Evolutionary conservation across 2,888 invertebrate genomes (phyloP).

Genomic region (Parnassius glacialis): DNA sequence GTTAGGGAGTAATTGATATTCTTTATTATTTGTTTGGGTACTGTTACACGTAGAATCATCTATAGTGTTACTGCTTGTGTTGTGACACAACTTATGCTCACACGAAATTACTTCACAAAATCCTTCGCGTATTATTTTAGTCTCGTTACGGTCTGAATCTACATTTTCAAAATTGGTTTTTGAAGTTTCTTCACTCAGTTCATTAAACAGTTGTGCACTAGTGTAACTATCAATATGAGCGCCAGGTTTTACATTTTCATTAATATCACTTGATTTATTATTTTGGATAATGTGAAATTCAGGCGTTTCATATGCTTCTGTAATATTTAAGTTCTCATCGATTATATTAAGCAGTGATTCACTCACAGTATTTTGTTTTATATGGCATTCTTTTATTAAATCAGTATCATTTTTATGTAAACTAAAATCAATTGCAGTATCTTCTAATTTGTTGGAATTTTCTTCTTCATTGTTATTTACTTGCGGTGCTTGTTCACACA

Average conservation of each 20-base stretch:
- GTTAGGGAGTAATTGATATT: not conserved
- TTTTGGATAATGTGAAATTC: constrained; percentile 8
- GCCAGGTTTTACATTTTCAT: constrained; percentile 1
- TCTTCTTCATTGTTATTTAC: constrained; percentile 25
- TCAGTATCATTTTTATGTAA: constrained; percentile 43
- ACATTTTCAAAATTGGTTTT: not conserved
- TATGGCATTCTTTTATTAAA: constrained; percentile 23
- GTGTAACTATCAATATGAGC: constrained; percentile 4
- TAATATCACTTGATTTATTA: constrained; percentile 3
- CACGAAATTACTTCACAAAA: too few species aligned
- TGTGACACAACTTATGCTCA: too few species aligned
- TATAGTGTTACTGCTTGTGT: not conserved
- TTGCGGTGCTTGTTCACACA: not conserved
- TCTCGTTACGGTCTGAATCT: not conserved
- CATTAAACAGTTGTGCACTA: constrained; percentile 3
- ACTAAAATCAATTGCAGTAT: constrained; percentile 63
- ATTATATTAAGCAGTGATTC: constrained; percentile 24
- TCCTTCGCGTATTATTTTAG: too few species aligned
- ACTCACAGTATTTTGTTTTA: constrained; percentile 30
- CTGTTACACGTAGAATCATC: constrained; percentile 1
- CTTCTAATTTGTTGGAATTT: constrained; percentile 29
- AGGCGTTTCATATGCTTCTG: constrained; percentile 18
- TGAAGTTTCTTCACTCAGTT: not conserved
- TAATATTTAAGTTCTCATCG: constrained; percentile 15
- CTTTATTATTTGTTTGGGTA: not conserved